Evolutionary conservation across 2,888 invertebrate species (phyloP).

Genomic region (Conchocele bisecta): DNA sequence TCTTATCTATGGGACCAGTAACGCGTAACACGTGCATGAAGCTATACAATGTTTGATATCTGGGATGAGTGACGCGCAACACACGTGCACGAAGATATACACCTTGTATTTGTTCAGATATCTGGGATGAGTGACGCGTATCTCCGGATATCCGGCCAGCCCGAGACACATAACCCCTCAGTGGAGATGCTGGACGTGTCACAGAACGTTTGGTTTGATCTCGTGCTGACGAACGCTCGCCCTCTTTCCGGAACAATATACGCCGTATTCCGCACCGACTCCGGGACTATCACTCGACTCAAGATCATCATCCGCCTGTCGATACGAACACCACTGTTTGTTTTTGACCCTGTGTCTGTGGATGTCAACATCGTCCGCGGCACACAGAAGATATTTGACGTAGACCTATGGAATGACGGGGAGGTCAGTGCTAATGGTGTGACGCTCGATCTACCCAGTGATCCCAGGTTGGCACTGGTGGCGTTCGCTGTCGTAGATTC

Average conservation of each 20-base stretch:
- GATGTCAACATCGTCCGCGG: slow-evolving; percentile 39
- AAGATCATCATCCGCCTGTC: slow-evolving; percentile 31
- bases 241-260: slow-evolving; percentile 44
- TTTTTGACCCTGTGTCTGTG: slow-evolving; percentile 22
- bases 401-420: slow-evolving; percentile 58
- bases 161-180: not conserved
- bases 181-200: not conserved
- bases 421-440: slow-evolving; percentile 55
- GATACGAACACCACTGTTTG: slow-evolving; percentile 35
- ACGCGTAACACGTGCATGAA: too few relatives aligned
- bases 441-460: slow-evolving; percentile 45
- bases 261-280: slow-evolving; percentile 35
- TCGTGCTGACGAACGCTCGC: slow-evolving; percentile 28
- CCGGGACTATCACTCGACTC: slow-evolving; percentile 37
- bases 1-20: too few relatives aligned
- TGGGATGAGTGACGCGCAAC: too few relatives aligned
- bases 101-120: not conserved
- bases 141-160: not conserved
- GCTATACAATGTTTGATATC: too few relatives aligned
- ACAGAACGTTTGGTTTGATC: slow-evolving; percentile 20
- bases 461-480: slow-evolving; percentile 49
- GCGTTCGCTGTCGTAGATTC: slow-evolving; percentile 38
- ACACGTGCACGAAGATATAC: not conserved
- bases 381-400: slow-evolving; percentile 37
- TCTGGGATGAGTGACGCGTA: slow-evolving; percentile 20